Evolutionary conservation across 1,140 invertebrate genomes (phyloP), one percentile per base, ranked within the genome.

Genomic region (Cheumatopsyche charites): DNA sequence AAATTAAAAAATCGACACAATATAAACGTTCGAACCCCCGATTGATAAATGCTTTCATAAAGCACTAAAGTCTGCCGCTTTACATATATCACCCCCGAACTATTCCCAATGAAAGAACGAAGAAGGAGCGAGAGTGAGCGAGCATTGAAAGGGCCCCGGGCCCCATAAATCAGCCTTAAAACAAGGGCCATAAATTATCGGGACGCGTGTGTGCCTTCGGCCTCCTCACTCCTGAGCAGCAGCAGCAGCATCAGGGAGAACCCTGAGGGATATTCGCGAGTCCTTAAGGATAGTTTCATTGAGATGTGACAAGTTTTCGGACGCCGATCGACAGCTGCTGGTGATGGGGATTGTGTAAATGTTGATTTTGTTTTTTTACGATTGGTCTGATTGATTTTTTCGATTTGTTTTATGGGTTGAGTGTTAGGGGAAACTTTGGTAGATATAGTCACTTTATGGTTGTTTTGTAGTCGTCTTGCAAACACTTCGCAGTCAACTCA

Each of bases 11-110:
- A 17, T 12, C 7, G 23, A 67, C 29, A 36, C 29, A 36, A 36
- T 36, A 36, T 36, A 36, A 36, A 36, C 29, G 29, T 36, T 36
- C 29, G 29, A 36, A 36, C 29, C 29, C 17, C 21, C 63, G 66
- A 68, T 68, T 68, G 66, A 68, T 68, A 68, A 68, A 68, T 68
- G 66, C 23, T 68, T 68, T 68, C 66, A 68, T 68, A 68, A 68
- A 68, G 66, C 66, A 68, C 66, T 29, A 55, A 68, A 68, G 66
- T 68, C 66, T 68, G 66, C 47, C 49, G 66, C 66, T 68, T 68
- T 68, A 68, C 66, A 68, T 68, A 68, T 68, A 68, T 68, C 66
- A 68, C 47, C n/a, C 29, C 21, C 45, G 21, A 68, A 68, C 66
- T 68, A 68, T 68, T 68, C 47, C 66, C 66, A 68, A 68, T 68